phyloP scores from a whole-genome alignment of 2,113 vertebrate genomes.

The Herpetotheres cachinnans region DNA sequence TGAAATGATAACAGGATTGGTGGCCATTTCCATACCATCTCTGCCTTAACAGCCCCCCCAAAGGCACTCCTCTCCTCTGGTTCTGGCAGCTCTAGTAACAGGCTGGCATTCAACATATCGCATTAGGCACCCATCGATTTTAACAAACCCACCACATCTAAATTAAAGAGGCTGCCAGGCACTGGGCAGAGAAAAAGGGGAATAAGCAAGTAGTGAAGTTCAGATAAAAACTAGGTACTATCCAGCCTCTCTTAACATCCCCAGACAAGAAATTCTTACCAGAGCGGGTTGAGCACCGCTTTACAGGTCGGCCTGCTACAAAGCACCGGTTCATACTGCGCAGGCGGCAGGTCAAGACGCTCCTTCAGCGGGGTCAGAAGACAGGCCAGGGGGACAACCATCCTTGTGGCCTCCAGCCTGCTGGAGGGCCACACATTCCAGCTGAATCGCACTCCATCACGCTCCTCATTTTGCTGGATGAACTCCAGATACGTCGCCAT shows the following conservation, averaged over 20 bases:
- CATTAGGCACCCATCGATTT: neutral
- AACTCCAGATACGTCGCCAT: slow-evolving; percentile 96
- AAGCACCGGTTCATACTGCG: slow-evolving; percentile 93
- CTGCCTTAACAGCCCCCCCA: neutral
- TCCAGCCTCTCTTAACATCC: neutral
- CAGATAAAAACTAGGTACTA: neutral
- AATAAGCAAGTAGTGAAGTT: neutral
- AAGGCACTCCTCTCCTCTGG: neutral
- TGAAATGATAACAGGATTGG: neutral
- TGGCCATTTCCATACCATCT: neutral
- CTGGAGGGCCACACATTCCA: slow-evolving; percentile 99
- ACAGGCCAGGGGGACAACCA: slow-evolving; percentile 93
- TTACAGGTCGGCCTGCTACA: slow-evolving; percentile 92
- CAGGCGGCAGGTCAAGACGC: slow-evolving; percentile 87
- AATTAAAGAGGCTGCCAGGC: neutral
- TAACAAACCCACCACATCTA: neutral
- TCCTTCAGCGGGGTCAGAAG: slow-evolving; percentile 95
- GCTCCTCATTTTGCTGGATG: slow-evolving; percentile 96
- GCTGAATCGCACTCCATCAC: slow-evolving; percentile 94
- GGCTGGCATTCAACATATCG: neutral
- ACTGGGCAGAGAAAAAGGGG: neutral
- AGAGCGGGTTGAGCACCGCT: slow-evolving; percentile 94
- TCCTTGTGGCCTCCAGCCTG: slow-evolving; percentile 90
- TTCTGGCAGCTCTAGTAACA: neutral
- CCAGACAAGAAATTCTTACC: slow-evolving; percentile 74